phyloP scores from a whole-genome alignment of 2,797 vertebrate species.

The Artibeus lituratus region DNA sequence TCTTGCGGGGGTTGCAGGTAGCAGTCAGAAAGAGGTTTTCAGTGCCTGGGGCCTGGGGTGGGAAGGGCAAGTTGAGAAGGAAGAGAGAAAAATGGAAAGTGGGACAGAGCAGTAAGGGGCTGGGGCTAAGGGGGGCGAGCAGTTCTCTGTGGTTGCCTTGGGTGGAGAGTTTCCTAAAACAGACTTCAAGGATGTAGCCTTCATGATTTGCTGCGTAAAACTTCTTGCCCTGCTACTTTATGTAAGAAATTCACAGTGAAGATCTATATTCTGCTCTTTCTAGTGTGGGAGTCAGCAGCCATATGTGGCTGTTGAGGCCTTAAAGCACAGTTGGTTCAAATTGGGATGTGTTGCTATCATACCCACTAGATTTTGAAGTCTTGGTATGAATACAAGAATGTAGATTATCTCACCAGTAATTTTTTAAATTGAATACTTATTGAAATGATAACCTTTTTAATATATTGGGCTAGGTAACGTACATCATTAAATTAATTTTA shows the following conservation, averaged over 20 bases:
- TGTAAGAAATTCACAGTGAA: slow-evolving; percentile 1
- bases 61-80: not conserved
- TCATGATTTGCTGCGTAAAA: not conserved
- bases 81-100: not conserved
- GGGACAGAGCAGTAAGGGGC: not conserved
- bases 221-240: not conserved
- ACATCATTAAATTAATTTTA: not conserved
- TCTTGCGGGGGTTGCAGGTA: not conserved
- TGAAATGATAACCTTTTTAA: not conserved
- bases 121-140: not conserved
- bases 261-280: not conserved
- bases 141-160: not conserved
- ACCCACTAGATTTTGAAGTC: not conserved
- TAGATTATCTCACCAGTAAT: not conserved
- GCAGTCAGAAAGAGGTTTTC: not conserved
- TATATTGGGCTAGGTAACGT: not conserved
- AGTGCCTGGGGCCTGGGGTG: not conserved
- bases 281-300: not conserved
- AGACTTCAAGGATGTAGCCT: not conserved
- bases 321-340: not conserved
- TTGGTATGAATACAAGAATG: not conserved
- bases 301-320: not conserved
- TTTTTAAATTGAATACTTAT: not conserved
- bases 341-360: not conserved
- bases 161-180: not conserved